These are phyloP conservation scores for Epinephelus moara DNA, from an alignment of 2,113 vertebrate species.

Conservation along the genomic window DNA sequence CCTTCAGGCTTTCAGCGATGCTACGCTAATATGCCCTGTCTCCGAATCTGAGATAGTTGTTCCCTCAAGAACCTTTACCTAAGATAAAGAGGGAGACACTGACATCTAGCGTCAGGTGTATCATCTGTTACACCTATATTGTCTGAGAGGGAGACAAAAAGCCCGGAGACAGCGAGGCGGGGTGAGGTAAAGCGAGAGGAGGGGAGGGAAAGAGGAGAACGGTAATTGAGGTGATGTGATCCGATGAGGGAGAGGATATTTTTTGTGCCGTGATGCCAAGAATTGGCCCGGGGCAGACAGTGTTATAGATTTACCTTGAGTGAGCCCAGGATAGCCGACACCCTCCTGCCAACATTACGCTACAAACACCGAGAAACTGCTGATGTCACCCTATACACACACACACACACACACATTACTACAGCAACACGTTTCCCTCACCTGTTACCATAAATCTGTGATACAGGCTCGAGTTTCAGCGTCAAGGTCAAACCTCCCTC, in stretches of 20 bases:
- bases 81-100: not conserved
- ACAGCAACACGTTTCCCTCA: constrained; percentile 53
- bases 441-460: constrained; percentile 54
- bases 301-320: constrained; percentile 74
- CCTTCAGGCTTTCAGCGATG: not conserved
- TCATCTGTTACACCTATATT: not conserved
- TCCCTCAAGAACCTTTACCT: not conserved
- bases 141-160: constrained; percentile 5
- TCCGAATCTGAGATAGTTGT: not conserved
- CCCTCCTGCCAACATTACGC: constrained; percentile 27
- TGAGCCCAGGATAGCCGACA: constrained; percentile 65
- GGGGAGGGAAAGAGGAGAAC: constrained; percentile 13
- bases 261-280: constrained; percentile 66
- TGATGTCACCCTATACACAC: constrained; percentile 47
- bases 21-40: not conserved
- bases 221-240: constrained; percentile 61
- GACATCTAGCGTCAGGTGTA: not conserved
- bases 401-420: not conserved
- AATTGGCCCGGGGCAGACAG: constrained; percentile 53
- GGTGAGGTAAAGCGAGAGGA: not conserved
- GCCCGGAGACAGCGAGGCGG: not conserved
- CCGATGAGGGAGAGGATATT: constrained; percentile 53
- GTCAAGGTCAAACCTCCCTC: constrained; percentile 45
- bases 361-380: constrained; percentile 64
- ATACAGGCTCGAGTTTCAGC: not conserved